phyloP scores from a whole-genome alignment of 2,797 vertebrate genomes.

The Eremophila alpestris region DNA sequence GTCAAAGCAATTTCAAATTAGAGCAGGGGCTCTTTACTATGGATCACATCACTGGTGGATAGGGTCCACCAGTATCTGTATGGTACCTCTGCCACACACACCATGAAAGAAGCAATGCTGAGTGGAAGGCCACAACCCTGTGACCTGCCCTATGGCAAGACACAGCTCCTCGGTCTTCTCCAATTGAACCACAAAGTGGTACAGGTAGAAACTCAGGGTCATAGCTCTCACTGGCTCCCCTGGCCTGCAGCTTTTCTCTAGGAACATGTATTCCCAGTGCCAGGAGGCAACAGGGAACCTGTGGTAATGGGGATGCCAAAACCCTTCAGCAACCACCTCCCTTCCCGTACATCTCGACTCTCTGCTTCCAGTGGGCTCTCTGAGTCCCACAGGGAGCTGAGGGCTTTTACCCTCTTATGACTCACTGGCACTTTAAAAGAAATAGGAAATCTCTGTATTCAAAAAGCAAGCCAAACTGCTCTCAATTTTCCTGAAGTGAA shows the following conservation, averaged over 20 bases:
- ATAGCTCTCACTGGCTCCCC: background rate
- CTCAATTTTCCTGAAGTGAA: background rate
- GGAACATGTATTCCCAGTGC: background rate
- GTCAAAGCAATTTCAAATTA: background rate
- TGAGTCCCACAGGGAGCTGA: background rate
- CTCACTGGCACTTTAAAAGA: background rate
- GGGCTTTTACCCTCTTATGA: background rate
- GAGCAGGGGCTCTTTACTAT: background rate
- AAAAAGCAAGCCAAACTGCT: background rate
- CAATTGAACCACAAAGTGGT: background rate
- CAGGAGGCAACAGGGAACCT: background rate
- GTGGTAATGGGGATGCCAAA: background rate
- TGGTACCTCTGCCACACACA: background rate
- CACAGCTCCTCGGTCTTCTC: background rate
- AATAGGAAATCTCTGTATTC: background rate
- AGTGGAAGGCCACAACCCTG: background rate
- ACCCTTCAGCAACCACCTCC: background rate
- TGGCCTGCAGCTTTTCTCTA: background rate
- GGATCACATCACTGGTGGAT: background rate
- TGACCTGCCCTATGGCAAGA: background rate
- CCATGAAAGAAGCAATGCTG: background rate
- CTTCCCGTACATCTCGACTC: background rate
- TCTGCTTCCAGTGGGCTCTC: background rate
- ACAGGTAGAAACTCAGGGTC: background rate
- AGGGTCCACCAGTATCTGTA: background rate